Base-by-base conservation (phyloP, 2,888 invertebrate species). In the Prosapia bicincta region DNA sequence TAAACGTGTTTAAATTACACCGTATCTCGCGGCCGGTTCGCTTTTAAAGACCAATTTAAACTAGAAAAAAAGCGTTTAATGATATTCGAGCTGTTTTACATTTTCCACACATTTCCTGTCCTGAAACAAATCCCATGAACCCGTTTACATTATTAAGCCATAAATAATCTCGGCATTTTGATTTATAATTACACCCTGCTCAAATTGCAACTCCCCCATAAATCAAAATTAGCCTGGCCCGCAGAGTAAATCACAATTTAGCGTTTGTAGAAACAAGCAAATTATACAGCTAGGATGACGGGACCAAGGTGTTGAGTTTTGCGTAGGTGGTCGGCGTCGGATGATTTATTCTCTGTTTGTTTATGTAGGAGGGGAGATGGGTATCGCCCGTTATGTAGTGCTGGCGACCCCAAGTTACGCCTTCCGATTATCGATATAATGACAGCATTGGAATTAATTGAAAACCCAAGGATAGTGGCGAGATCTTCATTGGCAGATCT, bases 401-500 rank as follows among this genome's bases (percentile, higher is more conserved):
- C 54, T 20, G 20, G 54, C 1, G 54, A 38, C 38, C 13, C 28
- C 6, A 13, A 13, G 38, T 13, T 38, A 54, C 54, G 54, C 54
- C 54, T 20, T 20, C 54, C 13, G n/a, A 54, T 54, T 54, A 54
- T 54, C 54, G 20, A 20, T 54, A 20, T 54, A 54, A 54, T 20
- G 54, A 54, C 54, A 20, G 54, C 10, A 20, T 54, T 54, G 20
- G 5, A 54, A 54, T 54, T 54, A 54, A 54, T 54, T 54, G 54
- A 54, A 54, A 54, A 54, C 54, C 20, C 20, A 20, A 54, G 54
- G n/a, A 20, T 54, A 54, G 38, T 38, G 13, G 2, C 10, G 15
- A 38, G 54, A 54, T 54, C 54, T 54, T 54, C 54, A 54, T 54
- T 54, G 54, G 54, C 54, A 54, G 54, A 54, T 54, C 54, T 54